A percentile compares a stretch with the other conserved stretches of the same genome.
phyloP scores from a whole-genome alignment of 2,888 invertebrate genomes.

The Noctua janthe region DNA sequence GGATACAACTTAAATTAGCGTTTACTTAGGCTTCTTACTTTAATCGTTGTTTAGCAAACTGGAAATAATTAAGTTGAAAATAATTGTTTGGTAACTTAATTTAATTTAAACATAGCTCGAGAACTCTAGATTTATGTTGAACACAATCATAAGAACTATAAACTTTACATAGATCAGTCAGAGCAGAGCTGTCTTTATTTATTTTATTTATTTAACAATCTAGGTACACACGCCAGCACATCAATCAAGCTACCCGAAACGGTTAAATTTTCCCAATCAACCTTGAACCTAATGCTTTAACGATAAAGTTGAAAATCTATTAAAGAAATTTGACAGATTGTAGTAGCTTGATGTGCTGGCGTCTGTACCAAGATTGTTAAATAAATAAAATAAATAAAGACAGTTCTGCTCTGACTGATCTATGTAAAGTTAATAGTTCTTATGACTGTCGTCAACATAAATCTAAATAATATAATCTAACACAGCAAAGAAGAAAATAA shows the following conservation, averaged over 20 bases:
- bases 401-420: not conserved
- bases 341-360: no score
- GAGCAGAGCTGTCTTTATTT: not conserved
- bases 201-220: no score
- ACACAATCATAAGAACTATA: not conserved
- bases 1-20: slow-evolving; percentile 30
- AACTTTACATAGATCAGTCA: not conserved
- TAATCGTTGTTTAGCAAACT: slow-evolving; percentile 34
- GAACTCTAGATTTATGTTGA: slow-evolving; percentile 10
- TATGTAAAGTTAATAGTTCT: not conserved
- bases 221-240: no score
- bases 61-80: slow-evolving; percentile 36
- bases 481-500: no score
- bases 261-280: no score
- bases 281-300: no score
- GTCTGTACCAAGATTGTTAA: no score
- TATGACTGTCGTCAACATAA: not conserved
- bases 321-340: no score
- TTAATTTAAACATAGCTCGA: slow-evolving; percentile 1
- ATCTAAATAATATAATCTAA: not conserved
- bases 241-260: no score
- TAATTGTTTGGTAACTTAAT: slow-evolving; percentile 9
- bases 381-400: not conserved
- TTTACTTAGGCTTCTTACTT: slow-evolving; percentile 27
- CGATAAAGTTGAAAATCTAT: no score